Evolutionary conservation across 35 echinoderm and acorn worm species (phyloP).

Genomic region (Apostichopus californicus): DNA sequence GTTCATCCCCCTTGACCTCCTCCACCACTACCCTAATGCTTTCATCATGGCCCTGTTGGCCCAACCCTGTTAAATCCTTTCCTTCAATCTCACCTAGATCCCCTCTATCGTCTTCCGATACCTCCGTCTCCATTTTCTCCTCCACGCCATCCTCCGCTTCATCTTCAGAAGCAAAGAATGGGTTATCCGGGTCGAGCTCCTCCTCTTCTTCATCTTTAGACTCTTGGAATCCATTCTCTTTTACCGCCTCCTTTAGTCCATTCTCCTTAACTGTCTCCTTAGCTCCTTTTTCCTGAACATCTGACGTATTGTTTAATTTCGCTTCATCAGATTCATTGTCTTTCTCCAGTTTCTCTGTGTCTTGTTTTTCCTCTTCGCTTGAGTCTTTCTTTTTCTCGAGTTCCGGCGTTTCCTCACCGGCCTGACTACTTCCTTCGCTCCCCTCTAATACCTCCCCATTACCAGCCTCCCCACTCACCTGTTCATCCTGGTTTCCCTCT

Average conservation of each 20-base stretch:
- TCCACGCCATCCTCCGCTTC: constrained; percentile 9
- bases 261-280: not conserved
- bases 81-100: constrained; percentile 14
- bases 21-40: not conserved
- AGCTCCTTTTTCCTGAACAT: constrained; percentile 15
- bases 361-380: constrained; percentile 48
- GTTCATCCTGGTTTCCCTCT: not conserved
- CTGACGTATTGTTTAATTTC: not conserved
- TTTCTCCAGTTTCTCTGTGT: constrained; percentile 54
- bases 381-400: constrained; percentile 18
- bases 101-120: not conserved
- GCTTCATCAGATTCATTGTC: constrained; percentile 13
- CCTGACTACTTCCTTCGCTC: constrained; percentile 30
- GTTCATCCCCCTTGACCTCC: not conserved
- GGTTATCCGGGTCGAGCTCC: constrained; percentile 49
- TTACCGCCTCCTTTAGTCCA: not conserved
- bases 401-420: not conserved
- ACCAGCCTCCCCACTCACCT: constrained; percentile 16
- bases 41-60: not conserved
- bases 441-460: not conserved
- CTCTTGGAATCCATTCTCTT: constrained; percentile 1
- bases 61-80: not conserved
- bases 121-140: constrained; percentile 48
- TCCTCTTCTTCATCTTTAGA: constrained; percentile 41
- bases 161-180: constrained; percentile 54